phyloP scores from a whole-genome alignment of 2,797 vertebrate species.

The Natrix natrix region DNA sequence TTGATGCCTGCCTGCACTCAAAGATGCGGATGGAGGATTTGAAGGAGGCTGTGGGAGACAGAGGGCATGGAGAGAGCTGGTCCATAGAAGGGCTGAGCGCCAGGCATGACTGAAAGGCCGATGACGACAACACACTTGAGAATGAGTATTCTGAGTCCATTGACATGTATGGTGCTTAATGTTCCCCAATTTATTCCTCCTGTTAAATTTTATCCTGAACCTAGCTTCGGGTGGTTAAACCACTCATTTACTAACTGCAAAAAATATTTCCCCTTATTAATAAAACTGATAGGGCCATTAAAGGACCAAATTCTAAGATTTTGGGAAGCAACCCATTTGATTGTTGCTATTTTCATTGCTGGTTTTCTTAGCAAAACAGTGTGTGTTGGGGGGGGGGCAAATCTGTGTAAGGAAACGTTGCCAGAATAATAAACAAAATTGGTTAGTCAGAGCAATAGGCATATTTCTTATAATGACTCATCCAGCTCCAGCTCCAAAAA shows the following conservation, averaged over 20 bases:
- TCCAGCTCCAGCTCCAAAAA: not conserved
- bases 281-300: not conserved
- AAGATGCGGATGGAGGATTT: not conserved
- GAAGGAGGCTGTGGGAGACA: too few relatives aligned
- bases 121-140: too few relatives aligned
- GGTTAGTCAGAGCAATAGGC: not conserved
- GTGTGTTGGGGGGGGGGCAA: too few relatives aligned
- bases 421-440: not conserved
- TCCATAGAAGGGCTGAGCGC: too few relatives aligned
- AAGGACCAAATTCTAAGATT: not conserved
- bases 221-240: not conserved
- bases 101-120: too few relatives aligned
- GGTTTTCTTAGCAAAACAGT: not conserved
- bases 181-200: not conserved
- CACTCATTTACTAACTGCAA: not conserved
- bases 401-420: not conserved
- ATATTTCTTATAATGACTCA: not conserved
- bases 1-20: not conserved
- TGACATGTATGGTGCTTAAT: not conserved
- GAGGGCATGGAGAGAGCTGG: too few relatives aligned
- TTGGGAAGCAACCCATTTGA: not conserved
- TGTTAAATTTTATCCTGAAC: not conserved
- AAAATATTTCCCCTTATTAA: not conserved
- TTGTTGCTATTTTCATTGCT: not conserved
- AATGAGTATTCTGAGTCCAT: not conserved